Evolutionary conservation across 2,113 vertebrate genomes (phyloP).

Genomic region (Sapajus apella): DNA sequence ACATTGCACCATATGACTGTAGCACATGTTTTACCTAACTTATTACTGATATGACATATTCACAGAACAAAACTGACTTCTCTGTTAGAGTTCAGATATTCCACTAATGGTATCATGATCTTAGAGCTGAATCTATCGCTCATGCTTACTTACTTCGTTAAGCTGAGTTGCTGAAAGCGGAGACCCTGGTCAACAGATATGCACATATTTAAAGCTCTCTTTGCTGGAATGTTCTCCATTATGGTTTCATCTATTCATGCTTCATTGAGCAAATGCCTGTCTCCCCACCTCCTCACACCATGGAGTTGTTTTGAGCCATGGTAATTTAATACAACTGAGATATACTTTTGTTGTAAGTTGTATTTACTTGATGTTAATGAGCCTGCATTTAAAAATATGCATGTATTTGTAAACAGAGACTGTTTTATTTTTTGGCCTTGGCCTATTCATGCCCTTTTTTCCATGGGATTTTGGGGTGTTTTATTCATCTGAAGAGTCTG

Average conservation of each 20-base stretch:
- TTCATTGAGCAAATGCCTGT: background rate
- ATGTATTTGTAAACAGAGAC: background rate
- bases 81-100: background rate
- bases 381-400: background rate
- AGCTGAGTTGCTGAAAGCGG: background rate
- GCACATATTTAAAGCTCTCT: background rate
- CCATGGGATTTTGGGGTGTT: background rate
- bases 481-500: background rate
- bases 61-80: background rate
- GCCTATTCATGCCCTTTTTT: background rate
- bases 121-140: background rate
- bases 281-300: too few relatives aligned
- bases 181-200: background rate
- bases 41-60: background rate
- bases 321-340: background rate
- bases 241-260: fast-evolving
- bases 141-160: background rate
- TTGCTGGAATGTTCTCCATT: background rate
- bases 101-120: too few relatives aligned
- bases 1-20: background rate
- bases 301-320: background rate
- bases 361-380: background rate
- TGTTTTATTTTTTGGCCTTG: background rate
- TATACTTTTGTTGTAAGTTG: background rate
- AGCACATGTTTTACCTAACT: background rate